Evolutionary conservation across 2,797 vertebrate species (phyloP).

Genomic region (Rhinichthys osculus): DNA sequence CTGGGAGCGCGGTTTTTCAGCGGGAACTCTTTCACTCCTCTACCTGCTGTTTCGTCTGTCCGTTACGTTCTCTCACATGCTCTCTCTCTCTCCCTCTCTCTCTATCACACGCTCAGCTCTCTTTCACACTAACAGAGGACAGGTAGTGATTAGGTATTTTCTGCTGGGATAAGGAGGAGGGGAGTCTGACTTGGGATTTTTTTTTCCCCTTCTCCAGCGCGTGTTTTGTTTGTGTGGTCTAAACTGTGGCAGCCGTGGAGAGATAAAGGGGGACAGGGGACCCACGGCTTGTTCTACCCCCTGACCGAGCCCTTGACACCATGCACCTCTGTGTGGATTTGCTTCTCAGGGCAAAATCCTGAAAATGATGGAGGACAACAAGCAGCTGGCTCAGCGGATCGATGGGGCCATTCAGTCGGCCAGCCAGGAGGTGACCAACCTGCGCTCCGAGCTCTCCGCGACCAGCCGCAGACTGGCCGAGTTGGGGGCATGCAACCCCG

Average conservation of each 20-base stretch:
- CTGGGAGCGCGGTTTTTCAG: conserved; percentile 35
- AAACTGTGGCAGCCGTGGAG: conserved; percentile 59
- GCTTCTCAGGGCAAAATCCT: conserved; percentile 91
- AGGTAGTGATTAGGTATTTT: conserved; percentile 40
- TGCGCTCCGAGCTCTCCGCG: conserved; percentile 90
- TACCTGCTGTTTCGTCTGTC: conserved; percentile 25
- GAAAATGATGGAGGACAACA: conserved; percentile 97
- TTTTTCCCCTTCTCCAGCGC: conserved; percentile 50
- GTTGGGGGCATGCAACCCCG: conserved; percentile 81
- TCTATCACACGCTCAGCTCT: conserved; percentile 6
- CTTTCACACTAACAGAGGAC: conserved; percentile 30
- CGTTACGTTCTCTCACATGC: conserved; percentile 47
- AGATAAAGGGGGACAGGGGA: conserved; percentile 57
- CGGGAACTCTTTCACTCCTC: conserved; percentile 47
- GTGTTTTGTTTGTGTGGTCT: conserved; percentile 41
- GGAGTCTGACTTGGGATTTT: conserved; percentile 49
- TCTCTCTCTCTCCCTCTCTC: background rate
- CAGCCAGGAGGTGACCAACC: conserved; percentile 93
- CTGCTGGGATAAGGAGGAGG: conserved; percentile 6
- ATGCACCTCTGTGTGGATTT: conserved; percentile 86
- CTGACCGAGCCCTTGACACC: conserved; percentile 81
- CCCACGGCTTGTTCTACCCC: conserved; percentile 57
- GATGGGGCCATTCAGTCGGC: conserved; percentile 94
- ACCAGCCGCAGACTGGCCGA: conserved; percentile 91
- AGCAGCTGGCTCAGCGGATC: conserved; percentile 92